Percentiles rank a stretch among this genome's conserved stretches.
These are phyloP conservation scores for Lamellibrachia luymesi DNA, from an alignment of 1,140 invertebrate species.

Conservation along the genomic window DNA sequence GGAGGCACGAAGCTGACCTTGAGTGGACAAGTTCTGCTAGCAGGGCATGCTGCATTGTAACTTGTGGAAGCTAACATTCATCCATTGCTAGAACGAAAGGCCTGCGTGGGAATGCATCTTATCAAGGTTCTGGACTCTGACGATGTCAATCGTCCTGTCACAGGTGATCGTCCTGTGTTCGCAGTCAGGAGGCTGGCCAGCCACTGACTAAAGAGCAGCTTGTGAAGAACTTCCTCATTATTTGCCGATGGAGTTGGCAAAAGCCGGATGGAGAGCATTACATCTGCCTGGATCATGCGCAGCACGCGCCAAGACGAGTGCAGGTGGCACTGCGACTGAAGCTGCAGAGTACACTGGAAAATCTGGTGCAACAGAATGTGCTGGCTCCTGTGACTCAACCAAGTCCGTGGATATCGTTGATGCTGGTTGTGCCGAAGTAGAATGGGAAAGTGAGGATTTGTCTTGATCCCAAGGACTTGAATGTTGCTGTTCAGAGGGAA, in stretches of 20 bases:
- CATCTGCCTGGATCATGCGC: background rate
- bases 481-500: background rate
- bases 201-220: background rate
- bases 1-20: background rate
- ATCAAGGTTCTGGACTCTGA: background rate
- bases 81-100: background rate
- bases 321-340: background rate
- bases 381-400: background rate
- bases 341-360: background rate
- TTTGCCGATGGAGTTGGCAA: background rate
- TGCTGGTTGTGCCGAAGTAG: background rate
- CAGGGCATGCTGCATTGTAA: background rate
- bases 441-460: slow-evolving; percentile 9
- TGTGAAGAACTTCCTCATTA: background rate
- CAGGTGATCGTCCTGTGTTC: background rate
- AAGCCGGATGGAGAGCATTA: background rate
- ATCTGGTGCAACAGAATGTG: background rate
- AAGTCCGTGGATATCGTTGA: background rate
- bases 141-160: background rate
- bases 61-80: background rate
- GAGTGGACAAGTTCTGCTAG: background rate
- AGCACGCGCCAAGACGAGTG: background rate
- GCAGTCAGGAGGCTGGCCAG: background rate
- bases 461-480: slow-evolving; percentile 16
- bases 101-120: background rate